Evolutionary conservation across 2,888 invertebrate genomes (phyloP), one percentile per base, ranked within the genome.

Genomic region (Maniola hyperantus): DNA sequence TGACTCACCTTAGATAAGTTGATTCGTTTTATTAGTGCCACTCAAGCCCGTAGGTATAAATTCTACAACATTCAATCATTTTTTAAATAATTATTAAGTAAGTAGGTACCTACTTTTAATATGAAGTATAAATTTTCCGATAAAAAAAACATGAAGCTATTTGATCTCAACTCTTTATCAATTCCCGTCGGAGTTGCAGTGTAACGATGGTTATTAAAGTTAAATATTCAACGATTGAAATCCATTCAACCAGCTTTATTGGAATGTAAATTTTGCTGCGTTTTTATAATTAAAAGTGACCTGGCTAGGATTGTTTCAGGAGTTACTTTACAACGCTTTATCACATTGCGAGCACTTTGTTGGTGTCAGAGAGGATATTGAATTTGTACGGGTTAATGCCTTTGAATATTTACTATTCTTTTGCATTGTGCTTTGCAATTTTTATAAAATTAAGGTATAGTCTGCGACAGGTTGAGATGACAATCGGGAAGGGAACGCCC

Each of bases 181-280:
- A 62, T 62, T 53, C 20, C 26, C 39, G n/a, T 26, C 6, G 51
- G 26, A 26, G 50, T 51, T 51, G 51, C 51, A 51, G 53, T 62
- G 53, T 62, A 62, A 53, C 62, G 36, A 61, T 20, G 53, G 62
- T 62, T 62, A 62, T 62, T 62, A 53, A 64, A 69, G 60, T 69
- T 64, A 66, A 64, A 69, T 66, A 69, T 66, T 69, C 50, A 60
- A 26, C 60, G 63, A 69, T 54, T 57, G 51, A n/a, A 55, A 42
- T 66, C 54, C 33, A 59, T 63, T 66, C 44, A 42, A 62, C 51
- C 62, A 42, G 26, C 18, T 62, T 62, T 53, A 62, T 53, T 62
- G 62, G 62, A 53, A 53, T 53, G 53, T 53, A 62, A 62, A 62
- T 62, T 62, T 15, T 42, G 53, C 51, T 62, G 62, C 51, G 62